phyloP scores from a whole-genome alignment of 2,888 invertebrate species.

The Stenchaetothrips biformis region DNA sequence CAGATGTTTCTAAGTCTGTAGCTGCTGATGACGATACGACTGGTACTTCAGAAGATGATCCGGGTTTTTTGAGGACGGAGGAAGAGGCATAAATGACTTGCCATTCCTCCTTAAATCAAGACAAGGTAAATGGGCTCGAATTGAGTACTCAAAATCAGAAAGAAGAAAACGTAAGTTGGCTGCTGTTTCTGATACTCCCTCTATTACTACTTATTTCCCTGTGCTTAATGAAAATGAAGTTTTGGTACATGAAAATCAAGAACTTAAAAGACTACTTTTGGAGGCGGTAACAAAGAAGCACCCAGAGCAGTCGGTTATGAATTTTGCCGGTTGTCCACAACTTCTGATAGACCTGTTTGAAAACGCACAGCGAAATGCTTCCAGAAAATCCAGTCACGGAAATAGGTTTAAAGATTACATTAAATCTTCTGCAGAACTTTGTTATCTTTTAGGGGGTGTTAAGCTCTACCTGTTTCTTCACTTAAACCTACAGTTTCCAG shows the following conservation, averaged over 20 bases:
- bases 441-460: background rate
- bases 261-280: no score
- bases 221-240: no score
- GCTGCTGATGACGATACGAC: background rate
- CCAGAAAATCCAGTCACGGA: background rate
- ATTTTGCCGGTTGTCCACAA: no score
- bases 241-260: no score
- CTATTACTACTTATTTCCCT: background rate
- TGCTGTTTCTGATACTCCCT: background rate
- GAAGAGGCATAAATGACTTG: no score
- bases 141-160: background rate
- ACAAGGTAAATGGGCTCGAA: background rate
- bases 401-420: background rate
- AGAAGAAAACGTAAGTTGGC: background rate
- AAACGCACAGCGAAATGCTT: background rate
- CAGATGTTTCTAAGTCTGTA: background rate
- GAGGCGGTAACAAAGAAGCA: no score
- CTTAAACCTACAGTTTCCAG: background rate
- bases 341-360: background rate
- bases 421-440: background rate
- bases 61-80: background rate
- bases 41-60: background rate
- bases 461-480: background rate
- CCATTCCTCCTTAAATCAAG: background rate
- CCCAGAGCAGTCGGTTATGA: background rate